These are phyloP conservation scores for Paramuricea clavata DNA, from an alignment of 92 coral and sea anemone species.

Conservation along the genomic window DNA sequence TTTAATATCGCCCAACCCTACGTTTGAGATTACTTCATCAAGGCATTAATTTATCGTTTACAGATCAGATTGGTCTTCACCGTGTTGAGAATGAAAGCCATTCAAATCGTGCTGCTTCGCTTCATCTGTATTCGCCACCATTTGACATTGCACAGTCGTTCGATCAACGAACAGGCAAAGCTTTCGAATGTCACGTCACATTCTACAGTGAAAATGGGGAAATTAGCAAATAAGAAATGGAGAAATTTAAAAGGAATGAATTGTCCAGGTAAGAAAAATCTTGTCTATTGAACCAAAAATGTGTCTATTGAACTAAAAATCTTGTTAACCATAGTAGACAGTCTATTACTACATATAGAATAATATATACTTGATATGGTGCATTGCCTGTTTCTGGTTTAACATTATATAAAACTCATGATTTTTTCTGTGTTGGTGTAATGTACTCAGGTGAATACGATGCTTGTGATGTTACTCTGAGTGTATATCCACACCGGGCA, in stretches of 20 bases:
- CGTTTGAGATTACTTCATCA: too few relatives aligned
- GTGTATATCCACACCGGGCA: too few relatives aligned
- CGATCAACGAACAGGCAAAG: slow-evolving; percentile 96
- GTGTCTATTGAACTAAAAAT: too few relatives aligned
- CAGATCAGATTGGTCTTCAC: slow-evolving; percentile 92
- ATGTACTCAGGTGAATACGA: too few relatives aligned
- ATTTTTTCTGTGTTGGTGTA: too few relatives aligned
- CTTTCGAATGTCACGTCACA: slow-evolving; percentile 81
- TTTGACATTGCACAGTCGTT: slow-evolving; percentile 92
- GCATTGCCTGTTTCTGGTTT: too few relatives aligned
- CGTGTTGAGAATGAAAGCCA: slow-evolving; percentile 92
- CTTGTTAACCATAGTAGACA: too few relatives aligned
- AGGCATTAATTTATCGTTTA: background rate
- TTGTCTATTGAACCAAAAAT: background rate
- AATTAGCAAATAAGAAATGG: background rate
- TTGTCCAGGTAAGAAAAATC: background rate
- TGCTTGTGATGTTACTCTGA: too few relatives aligned
- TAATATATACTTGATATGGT: too few relatives aligned
- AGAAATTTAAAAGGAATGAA: background rate
- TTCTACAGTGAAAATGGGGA: slow-evolving; percentile 90
- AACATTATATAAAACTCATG: too few relatives aligned
- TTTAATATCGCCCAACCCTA: too few relatives aligned
- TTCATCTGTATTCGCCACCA: slow-evolving; percentile 94
- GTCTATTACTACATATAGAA: too few relatives aligned
- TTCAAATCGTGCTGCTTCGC: slow-evolving; percentile 84